These are phyloP conservation scores for Metalampra italica DNA, from an alignment of 2,888 invertebrate species.

Conservation along the genomic window DNA sequence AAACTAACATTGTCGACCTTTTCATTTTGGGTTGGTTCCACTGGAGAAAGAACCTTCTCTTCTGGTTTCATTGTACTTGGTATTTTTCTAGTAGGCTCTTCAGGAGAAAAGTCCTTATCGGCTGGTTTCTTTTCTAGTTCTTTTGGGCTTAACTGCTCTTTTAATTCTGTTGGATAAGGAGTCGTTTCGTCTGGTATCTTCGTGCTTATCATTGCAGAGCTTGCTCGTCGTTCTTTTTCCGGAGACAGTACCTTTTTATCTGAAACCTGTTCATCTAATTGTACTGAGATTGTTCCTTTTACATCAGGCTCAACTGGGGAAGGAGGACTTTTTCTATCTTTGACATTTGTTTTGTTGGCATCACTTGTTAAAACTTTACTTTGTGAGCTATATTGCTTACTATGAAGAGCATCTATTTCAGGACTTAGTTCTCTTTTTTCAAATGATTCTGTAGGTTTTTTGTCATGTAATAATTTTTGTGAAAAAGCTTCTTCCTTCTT, in stretches of 20 bases:
- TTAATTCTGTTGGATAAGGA: background rate
- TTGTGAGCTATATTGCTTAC: background rate
- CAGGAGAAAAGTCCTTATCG: background rate
- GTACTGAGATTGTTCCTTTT: conserved; percentile 1
- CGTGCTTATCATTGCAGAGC: too few relatives aligned
- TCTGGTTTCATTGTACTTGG: background rate
- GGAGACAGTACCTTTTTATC: background rate
- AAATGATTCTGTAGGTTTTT: conserved; percentile 15
- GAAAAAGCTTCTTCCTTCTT: conserved; percentile 40
- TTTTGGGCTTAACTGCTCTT: background rate
- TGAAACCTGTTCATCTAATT: background rate
- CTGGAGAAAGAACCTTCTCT: background rate
- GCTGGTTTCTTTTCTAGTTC: background rate
- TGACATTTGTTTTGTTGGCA: too few relatives aligned
- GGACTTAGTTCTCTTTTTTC: conserved; percentile 41
- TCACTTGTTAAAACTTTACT: too few relatives aligned
- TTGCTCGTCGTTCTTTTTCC: background rate
- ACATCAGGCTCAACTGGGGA: background rate
- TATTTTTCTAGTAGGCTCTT: background rate
- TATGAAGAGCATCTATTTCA: background rate
- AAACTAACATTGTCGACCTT: conserved; percentile 1
- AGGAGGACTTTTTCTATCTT: too few relatives aligned
- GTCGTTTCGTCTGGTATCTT: background rate
- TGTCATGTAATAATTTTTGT: conserved; percentile 27
- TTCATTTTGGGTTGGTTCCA: too few relatives aligned